These are phyloP conservation scores for Melanophora roralis DNA, from an alignment of 2,888 invertebrate species.

Conservation along the genomic window DNA sequence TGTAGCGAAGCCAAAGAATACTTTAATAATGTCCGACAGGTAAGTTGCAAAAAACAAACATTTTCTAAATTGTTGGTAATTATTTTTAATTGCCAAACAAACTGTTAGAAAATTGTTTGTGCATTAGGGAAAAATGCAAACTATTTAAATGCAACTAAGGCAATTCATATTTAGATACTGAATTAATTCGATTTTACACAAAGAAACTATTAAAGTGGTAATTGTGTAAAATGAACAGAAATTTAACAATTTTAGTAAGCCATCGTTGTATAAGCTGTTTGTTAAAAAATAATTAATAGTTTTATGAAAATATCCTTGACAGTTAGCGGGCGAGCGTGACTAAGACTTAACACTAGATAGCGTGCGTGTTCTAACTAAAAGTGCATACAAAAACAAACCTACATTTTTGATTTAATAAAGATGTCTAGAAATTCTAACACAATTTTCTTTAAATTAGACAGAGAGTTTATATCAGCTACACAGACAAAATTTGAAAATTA, in stretches of 20 bases:
- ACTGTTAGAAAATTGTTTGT: not conserved
- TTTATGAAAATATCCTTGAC: constrained; percentile 29
- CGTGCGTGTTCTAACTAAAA: not conserved
- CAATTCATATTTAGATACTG: too few relatives aligned
- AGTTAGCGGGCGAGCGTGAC: not conserved
- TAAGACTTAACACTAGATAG: not conserved
- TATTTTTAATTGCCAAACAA: constrained; percentile 18
- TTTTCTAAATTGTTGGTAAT: constrained; percentile 8
- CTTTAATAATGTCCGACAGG: constrained; percentile 87
- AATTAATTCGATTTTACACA: too few relatives aligned
- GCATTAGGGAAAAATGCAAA: not conserved
- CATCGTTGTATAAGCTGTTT: too few relatives aligned
- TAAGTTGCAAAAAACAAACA: constrained; percentile 72
- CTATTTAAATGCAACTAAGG: too few relatives aligned
- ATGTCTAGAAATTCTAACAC: too few relatives aligned
- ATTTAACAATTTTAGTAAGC: not conserved
- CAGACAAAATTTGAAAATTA: too few relatives aligned
- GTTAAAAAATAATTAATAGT: not conserved
- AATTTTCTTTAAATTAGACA: too few relatives aligned
- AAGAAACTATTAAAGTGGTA: too few relatives aligned
- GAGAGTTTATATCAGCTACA: too few relatives aligned
- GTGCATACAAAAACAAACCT: not conserved
- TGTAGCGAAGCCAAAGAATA: constrained; percentile 80
- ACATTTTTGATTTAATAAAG: too few relatives aligned
- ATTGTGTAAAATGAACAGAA: not conserved